Percentiles rank a stretch among this genome's conserved stretches.
Evolutionary conservation across 2,113 vertebrate species (phyloP).

Genomic region (Thomomys bottae): DNA sequence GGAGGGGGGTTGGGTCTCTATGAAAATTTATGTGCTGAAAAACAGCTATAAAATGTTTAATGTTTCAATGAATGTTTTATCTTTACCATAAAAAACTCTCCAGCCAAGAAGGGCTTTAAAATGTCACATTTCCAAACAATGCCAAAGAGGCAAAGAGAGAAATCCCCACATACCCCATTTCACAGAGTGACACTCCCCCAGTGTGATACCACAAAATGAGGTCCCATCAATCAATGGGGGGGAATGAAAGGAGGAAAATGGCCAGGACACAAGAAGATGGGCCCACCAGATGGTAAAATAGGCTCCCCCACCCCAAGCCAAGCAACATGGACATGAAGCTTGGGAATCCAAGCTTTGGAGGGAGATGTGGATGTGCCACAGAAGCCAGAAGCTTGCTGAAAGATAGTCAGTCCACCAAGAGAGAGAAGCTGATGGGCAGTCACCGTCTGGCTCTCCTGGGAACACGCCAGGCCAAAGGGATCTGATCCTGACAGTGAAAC

Average conservation of each 20-base stretch:
- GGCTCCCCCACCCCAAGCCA: neutral
- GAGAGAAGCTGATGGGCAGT: neutral
- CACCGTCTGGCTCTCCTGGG: neutral
- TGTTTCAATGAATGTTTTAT: constrained; percentile 89
- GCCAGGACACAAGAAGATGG: neutral
- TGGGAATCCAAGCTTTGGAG: constrained; percentile 11
- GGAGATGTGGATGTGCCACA: neutral
- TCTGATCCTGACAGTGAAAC: neutral
- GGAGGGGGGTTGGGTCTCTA: constrained; percentile 71
- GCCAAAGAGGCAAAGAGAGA: constrained; percentile 72
- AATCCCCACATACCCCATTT: neutral
- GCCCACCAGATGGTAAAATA: constrained; percentile 4
- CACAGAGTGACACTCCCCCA: neutral
- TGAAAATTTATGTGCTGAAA: constrained; percentile 87
- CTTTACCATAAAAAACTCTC: constrained; percentile 86
- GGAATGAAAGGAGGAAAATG: neutral
- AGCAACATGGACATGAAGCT: neutral
- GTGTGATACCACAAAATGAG: constrained; percentile 28
- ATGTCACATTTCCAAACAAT: constrained; percentile 81
- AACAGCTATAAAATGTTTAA: constrained; percentile 87
- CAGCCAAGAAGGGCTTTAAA: constrained; percentile 85
- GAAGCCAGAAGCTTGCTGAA: neutral
- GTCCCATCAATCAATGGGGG: neutral
- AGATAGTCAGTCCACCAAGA: neutral
- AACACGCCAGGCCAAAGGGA: neutral